These are phyloP conservation scores for Platynereis dumerilii DNA, from an alignment of 2,888 invertebrate species.

Conservation along the genomic window DNA sequence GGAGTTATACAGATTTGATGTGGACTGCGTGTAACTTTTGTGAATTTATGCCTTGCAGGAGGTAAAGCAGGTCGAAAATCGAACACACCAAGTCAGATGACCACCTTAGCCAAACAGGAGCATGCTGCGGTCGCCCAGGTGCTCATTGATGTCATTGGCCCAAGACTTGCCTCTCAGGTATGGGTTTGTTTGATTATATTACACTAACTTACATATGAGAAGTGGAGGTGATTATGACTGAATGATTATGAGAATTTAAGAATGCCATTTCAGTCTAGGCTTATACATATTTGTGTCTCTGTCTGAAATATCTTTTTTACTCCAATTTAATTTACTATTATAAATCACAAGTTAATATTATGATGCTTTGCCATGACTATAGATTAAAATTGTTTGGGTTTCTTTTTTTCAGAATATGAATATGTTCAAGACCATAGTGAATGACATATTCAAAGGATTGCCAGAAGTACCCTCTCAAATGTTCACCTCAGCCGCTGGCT, in stretches of 20 bases:
- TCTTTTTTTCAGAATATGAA: slow-evolving; percentile 44
- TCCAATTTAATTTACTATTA: no score
- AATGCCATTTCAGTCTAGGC: no score
- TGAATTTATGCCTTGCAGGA: no score
- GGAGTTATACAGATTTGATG: no score
- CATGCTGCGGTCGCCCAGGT: slow-evolving; percentile 58
- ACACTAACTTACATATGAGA: no score
- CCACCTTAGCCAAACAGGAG: slow-evolving; percentile 57
- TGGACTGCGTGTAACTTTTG: no score
- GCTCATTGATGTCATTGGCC: slow-evolving; percentile 57
- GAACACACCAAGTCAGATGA: slow-evolving; percentile 57
- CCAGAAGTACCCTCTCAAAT: slow-evolving; percentile 42
- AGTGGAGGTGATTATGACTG: no score
- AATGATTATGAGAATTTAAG: no score
- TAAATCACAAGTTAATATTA: no score
- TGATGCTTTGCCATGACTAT: no score
- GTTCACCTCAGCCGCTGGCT: slow-evolving; percentile 43
- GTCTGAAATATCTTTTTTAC: no score
- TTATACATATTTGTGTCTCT: neutral
- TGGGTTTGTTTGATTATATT: slow-evolving; percentile 10
- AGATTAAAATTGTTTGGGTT: no score
- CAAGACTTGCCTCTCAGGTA: slow-evolving; percentile 55
- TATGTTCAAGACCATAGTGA: slow-evolving; percentile 55
- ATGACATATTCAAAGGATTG: slow-evolving; percentile 57
- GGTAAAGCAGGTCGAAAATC: slow-evolving; percentile 41